Evolutionary conservation across 2,113 vertebrate genomes (phyloP).

Genomic region (Corythornis madagascariensis): DNA sequence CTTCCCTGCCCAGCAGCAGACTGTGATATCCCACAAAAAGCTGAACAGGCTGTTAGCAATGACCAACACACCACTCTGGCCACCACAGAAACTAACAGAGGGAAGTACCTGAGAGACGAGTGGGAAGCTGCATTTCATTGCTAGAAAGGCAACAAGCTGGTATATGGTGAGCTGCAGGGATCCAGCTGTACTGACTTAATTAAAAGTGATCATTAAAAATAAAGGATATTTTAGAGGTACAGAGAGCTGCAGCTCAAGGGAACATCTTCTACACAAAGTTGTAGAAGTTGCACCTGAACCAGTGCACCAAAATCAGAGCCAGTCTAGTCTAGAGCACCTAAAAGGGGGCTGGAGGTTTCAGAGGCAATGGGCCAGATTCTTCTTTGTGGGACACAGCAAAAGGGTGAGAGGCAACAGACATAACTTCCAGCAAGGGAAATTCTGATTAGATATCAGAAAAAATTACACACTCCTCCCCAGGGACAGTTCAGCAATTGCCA

Average conservation of each 20-base stretch:
- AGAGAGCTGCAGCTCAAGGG: background rate
- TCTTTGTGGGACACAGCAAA: background rate
- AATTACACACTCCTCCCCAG: background rate
- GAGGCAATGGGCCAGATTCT: background rate
- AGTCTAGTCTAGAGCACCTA: background rate
- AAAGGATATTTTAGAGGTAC: background rate
- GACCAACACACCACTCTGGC: background rate
- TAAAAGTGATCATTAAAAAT: background rate
- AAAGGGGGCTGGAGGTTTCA: background rate
- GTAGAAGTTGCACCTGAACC: background rate
- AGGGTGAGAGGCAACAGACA: background rate
- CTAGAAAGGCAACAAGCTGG: conserved; percentile 37
- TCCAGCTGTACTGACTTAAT: background rate
- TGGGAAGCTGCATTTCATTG: conserved; percentile 38
- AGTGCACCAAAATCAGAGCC: background rate
- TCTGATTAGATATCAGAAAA: background rate
- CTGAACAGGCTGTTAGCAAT: background rate
- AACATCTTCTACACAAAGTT: background rate
- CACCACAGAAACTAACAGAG: conserved; percentile 27
- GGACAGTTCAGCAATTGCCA: background rate
- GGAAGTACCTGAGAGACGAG: background rate
- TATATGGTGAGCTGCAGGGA: background rate
- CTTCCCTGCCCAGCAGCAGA: background rate
- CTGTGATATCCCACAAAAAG: conserved; percentile 7
- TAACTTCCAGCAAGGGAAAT: background rate